Base-by-base conservation (phyloP, 2,888 invertebrate species). In the Aleiodes testaceus region DNA sequence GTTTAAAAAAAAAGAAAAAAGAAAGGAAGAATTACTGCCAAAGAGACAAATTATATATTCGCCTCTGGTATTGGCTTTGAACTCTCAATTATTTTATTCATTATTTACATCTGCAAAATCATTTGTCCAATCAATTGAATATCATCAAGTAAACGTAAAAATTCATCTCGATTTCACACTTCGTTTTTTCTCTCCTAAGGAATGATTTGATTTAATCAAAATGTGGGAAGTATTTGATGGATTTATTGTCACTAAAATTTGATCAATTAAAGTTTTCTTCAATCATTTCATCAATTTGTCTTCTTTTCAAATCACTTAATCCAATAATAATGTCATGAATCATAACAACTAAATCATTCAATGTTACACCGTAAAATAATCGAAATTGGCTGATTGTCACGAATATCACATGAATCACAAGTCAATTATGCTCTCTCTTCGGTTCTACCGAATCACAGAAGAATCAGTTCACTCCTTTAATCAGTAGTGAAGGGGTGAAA, bases 61-160 rank as follows among this genome's bases (percentile, higher is more conserved):
- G 59, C 42, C 59, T 16, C 59, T 42, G 7, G 11, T 18, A 59
- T 18, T 36, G 9, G n/a, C 12, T n/a, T n/a, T 12, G 26, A 22
- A 22, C 26, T 26, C 22, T 55, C 36, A 26, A 12, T 55, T 26
- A 55, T 9, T 42, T 42, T 59, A 59, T 59, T 42, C 59, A 59
- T 59, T 59, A 59, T 59, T 59, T 59, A 59, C 59, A 59, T 42
- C 36, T 42, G 36, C 36, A n/a, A n/a, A 53, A 53, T 26, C 26
- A 36, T 42, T 42, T 11, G 16, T 42, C 11, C 42, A 36, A 7
- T 36, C 42, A 59, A 59, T 59, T 14, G 36, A 59, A 36, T 42
- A 42, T 42, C 42, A 20, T n/a, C 53, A 26, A 53, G n/a, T 42
- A 16, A 42, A 59, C 30, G 14, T 53, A 52, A 30, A 55, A 59